Conservation (phyloP, 2,888 invertebrate genomes). For the Pollenia amentaria region DNA sequence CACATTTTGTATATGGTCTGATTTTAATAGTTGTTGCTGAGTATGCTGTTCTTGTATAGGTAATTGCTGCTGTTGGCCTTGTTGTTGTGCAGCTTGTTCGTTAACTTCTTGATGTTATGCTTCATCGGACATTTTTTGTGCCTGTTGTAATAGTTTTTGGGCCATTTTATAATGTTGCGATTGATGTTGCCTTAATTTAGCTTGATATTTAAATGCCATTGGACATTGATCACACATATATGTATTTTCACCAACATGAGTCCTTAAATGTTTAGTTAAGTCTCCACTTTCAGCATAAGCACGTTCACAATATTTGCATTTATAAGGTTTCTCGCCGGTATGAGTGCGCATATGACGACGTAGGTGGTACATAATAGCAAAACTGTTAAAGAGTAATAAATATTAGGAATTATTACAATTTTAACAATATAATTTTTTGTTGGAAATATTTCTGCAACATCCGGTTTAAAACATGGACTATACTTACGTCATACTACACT, state of each 20-base stretch:
- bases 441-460: too few species aligned
- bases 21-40: constrained; percentile 19
- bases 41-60: constrained; percentile 9
- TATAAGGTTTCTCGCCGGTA: constrained; percentile 85
- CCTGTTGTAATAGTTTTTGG: constrained; percentile 80
- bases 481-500: constrained; percentile 79
- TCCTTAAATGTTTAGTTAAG: constrained; percentile 83
- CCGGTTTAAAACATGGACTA: too few species aligned
- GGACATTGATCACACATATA: constrained; percentile 85
- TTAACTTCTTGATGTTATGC: constrained; percentile 86
- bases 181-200: constrained; percentile 78
- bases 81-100: constrained; percentile 81
- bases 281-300: constrained; percentile 85
- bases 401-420: too few species aligned
- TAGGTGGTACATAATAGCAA: constrained; percentile 86
- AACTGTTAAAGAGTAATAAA: constrained; percentile 80
- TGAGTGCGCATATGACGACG: constrained; percentile 86
- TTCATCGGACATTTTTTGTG: constrained; percentile 85
- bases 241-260: constrained; percentile 86
- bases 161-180: constrained; percentile 77
- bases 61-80: constrained; percentile 19
- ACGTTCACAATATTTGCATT: constrained; percentile 85
- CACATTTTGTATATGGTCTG: constrained; percentile 18
- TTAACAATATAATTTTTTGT: too few species aligned
- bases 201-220: constrained; percentile 78